Evolutionary conservation across 2,113 vertebrate genomes (phyloP), one percentile per base, ranked within the genome.

Genomic region (Antechinus stuartii): DNA sequence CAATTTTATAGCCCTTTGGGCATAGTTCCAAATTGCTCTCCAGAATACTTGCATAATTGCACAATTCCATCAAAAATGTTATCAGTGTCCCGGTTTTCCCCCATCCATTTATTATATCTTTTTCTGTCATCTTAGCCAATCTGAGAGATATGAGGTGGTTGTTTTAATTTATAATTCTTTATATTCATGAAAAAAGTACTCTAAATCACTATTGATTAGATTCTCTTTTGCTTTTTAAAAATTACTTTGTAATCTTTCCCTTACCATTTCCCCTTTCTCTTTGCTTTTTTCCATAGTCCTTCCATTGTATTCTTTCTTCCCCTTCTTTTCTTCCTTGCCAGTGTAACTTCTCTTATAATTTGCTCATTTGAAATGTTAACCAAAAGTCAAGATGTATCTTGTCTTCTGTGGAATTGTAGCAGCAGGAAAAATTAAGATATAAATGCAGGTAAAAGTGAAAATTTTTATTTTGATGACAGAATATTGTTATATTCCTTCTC

Each of bases 401-500:
- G 2, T 57, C 25, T 68, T 47, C 24, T 91, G 26, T 10, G 12
- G 42, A 49, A 54, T 52, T 26, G 90, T 8, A 54, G 90, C 90
- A 2, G 11, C 91, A 91, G 56, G 49, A 30, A 46, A 90, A 7
- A 52, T 35, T 30, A 76, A 61, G 23, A 16, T 50, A 26, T 16
- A 54, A 22, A 42, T 16, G 27, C 47, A 27, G 54, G 50, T 68
- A 92, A 49, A 54, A 19, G 2, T 14, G 46, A 0, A 89, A 24
- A 22, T 54, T n/a, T 56, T 84, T 25, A 68, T 25, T 53, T 24
- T 49, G 19, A 1, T 42, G 55, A 47, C 3, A 35, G 26, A 42
- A 27, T 55, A 52, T 0, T 8, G 5, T 24, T 53, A 0, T 0
- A 0, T 23, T 90, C 6, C 24, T 91, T 89, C 90, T 46, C 23